Evolutionary conservation across 2,888 invertebrate genomes (phyloP).

Genomic region (Drosophila quasianomalipes): DNA sequence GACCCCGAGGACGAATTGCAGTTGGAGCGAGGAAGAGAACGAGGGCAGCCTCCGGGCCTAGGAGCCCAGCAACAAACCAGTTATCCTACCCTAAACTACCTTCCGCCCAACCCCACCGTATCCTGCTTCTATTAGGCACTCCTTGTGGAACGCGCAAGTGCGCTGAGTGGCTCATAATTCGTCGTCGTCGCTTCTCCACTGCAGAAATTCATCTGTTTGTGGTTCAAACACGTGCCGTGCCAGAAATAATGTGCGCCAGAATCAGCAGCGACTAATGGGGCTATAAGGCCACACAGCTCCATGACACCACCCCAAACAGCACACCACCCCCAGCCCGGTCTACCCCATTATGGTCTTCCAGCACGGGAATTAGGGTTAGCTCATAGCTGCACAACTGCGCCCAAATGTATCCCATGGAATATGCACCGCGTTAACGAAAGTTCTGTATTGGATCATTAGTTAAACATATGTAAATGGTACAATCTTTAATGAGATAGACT

Average conservation of each 20-base stretch:
- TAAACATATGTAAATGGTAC: not conserved
- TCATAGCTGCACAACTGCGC: constrained; percentile 16
- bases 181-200: constrained; percentile 59
- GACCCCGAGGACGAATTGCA: constrained; percentile 79
- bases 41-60: constrained; percentile 51
- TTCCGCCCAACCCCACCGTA: not conserved
- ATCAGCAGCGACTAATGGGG: constrained; percentile 72
- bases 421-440: constrained; percentile 13
- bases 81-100: not conserved
- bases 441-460: not conserved
- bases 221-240: constrained; percentile 79
- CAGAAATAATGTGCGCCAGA: constrained; percentile 69
- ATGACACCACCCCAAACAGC: not conserved
- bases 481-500: not conserved
- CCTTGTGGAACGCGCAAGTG: constrained; percentile 60
- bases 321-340: not conserved
- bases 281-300: constrained; percentile 36
- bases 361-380: constrained; percentile 25
- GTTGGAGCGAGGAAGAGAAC: constrained; percentile 34
- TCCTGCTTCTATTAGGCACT: not conserved
- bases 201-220: constrained; percentile 78
- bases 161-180: constrained; percentile 81
- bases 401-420: constrained; percentile 22
- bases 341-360: not conserved
- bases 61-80: constrained; percentile 8